Conservation (phyloP, 2,888 invertebrate genomes). For the Rhopalosiphum nymphaeae region DNA sequence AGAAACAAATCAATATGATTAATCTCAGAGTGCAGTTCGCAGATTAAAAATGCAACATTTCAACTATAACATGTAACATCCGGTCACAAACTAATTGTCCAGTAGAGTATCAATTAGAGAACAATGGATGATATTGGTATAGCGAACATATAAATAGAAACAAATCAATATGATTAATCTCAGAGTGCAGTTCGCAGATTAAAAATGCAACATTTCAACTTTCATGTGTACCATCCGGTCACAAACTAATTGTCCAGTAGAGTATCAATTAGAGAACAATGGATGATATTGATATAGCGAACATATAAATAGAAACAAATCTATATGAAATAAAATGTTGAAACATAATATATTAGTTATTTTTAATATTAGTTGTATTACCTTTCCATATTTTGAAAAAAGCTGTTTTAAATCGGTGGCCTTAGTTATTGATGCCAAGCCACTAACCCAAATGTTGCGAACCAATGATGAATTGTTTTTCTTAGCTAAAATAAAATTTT, state of each 20-base stretch:
- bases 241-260: not conserved
- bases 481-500: slow-evolving; percentile 68
- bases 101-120: slow-evolving; percentile 8
- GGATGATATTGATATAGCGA: slow-evolving; percentile 46
- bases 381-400: slow-evolving; percentile 93
- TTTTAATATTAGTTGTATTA: slow-evolving; percentile 70
- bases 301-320: slow-evolving; percentile 45
- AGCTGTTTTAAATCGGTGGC: slow-evolving; percentile 95
- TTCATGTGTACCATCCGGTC: slow-evolving; percentile 18
- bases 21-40: slow-evolving; percentile 30
- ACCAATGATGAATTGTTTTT: slow-evolving; percentile 69
- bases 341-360: not conserved
- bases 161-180: not conserved
- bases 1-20: not conserved
- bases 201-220: not conserved
- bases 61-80: not conserved
- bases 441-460: slow-evolving; percentile 94
- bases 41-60: not conserved
- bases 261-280: slow-evolving; percentile 41
- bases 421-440: slow-evolving; percentile 88
- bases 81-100: slow-evolving; percentile 35
- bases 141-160: slow-evolving; percentile 28
- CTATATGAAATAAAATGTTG: not conserved
- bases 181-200: not conserved
- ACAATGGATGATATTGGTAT: slow-evolving; percentile 8